Base-by-base conservation (phyloP, 2,113 vertebrate genomes). In the Ceuthmochares aereus region DNA sequence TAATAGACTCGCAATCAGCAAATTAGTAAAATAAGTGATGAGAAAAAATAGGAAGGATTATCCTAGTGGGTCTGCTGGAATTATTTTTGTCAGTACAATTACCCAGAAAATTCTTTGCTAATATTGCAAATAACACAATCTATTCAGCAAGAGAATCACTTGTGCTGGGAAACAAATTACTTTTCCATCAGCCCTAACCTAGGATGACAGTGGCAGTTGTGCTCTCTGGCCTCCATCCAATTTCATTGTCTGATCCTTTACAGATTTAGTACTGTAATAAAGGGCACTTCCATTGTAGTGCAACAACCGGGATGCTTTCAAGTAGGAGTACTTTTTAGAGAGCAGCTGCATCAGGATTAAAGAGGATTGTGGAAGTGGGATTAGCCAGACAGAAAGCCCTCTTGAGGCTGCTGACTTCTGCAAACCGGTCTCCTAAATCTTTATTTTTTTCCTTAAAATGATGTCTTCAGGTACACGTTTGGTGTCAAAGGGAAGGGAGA, bases 281-380 rank as follows among this genome's bases (percentile, higher is more conserved):
- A 90, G 87, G 70, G 82, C n/a, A 6, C 89, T 86, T 62, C 91
- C 79, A 93, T 93, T 96, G 96, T 97, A 93, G 93, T 88, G 96
- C 93, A 92, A 92, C 95, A 96, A 97, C 93, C 42, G 2, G 96
- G 96, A 95, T 93, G 95, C 96, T 96, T 91, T 96, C 96, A 94
- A 96, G 96, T 97, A 93, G 7, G 15, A 96, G 93, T 91, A 94
- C 91, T 96, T 95, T 94, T 91, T 70, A 86, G 90, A 96, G 90
- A 97, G 95, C 96, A 98, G 96, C 96, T 97, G 92, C 92, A 90
- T 93, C 93, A 94, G 96, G 96, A 96, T 97, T 97, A 95, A 95
- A 87, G 90, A 89, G 93, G 95, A 97, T 94, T 96, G 95, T 91
- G 80, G 95, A 74, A 87, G 92, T 69, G 77, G 96, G 96, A 94